Evolutionary conservation across 2,888 invertebrate genomes (phyloP).

Genomic region (Andrena praecox): DNA sequence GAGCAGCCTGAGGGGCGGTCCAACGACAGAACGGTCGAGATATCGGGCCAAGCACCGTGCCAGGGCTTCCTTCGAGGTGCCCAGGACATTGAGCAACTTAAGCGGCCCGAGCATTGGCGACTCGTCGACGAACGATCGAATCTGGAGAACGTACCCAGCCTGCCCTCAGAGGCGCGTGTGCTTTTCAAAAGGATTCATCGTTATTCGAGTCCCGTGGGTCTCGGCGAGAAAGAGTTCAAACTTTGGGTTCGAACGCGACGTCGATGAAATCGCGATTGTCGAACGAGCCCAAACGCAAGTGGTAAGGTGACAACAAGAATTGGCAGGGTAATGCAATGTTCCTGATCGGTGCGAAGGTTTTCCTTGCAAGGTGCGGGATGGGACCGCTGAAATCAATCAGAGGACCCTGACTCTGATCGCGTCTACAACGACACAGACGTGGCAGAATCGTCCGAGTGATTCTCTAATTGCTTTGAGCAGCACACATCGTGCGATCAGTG

Average conservation of each 20-base stretch:
- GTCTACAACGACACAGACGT: neutral
- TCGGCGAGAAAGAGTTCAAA: no score
- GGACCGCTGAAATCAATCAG: neutral
- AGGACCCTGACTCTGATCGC: neutral
- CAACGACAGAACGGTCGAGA: conserved; percentile 15
- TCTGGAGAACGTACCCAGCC: conserved; percentile 18
- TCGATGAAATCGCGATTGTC: no score
- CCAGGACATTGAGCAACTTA: conserved; percentile 43
- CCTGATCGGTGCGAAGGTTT: neutral
- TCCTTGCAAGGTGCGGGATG: conserved; percentile 10
- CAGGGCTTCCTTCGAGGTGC: conserved; percentile 32
- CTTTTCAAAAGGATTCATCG: conserved; percentile 30
- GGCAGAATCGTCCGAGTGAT: neutral
- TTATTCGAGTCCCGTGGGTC: conserved; percentile 16
- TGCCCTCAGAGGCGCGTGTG: conserved; percentile 11
- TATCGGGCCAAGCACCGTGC: conserved; percentile 26
- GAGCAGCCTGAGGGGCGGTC: conserved; percentile 29
- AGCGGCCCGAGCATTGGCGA: conserved; percentile 40
- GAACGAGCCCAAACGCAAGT: no score
- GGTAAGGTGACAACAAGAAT: neutral
- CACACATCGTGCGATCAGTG: neutral
- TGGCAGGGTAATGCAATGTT: neutral
- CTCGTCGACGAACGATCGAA: conserved; percentile 6
- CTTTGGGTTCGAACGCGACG: no score
- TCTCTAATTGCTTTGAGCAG: no score